A percentile compares a stretch with the other conserved stretches of the same genome.
Conservation (phyloP, 2,797 vertebrate genomes). For the Loris lydekkerianus region DNA sequence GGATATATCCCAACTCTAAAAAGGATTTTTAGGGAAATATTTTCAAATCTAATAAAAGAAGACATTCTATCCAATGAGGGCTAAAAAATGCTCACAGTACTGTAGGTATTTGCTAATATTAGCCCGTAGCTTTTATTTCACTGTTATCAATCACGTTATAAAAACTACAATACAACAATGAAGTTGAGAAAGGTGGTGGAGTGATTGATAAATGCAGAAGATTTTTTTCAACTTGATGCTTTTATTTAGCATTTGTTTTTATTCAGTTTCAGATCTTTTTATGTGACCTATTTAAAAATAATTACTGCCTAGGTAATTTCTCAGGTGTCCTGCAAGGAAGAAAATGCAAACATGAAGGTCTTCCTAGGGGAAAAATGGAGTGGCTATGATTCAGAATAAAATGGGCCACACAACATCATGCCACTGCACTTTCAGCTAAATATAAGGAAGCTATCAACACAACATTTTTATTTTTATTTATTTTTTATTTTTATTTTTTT, state of each 20-base stretch:
- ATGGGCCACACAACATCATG: neutral
- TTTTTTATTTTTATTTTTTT: too few relatives aligned
- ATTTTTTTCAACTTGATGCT: conserved; percentile 5
- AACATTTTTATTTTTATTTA: neutral
- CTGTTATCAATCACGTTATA: neutral
- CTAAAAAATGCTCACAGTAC: neutral
- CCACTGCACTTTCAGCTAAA: neutral
- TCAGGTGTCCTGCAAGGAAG: neutral
- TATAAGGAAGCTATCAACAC: conserved; percentile 5
- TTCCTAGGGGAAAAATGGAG: neutral
- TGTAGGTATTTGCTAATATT: neutral
- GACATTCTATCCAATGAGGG: neutral
- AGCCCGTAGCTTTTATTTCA: conserved; percentile 8
- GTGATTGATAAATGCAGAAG: neutral
- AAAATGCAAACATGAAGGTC: conserved; percentile 26
- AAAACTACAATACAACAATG: conserved; percentile 2
- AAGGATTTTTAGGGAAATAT: neutral
- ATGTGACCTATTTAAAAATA: conserved; percentile 41
- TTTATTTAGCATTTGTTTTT: conserved; percentile 1
- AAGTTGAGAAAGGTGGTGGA: neutral
- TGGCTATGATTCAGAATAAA: neutral
- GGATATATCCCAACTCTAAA: neutral
- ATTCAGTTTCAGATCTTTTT: conserved; percentile 23
- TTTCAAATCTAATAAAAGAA: neutral
- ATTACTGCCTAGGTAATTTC: conserved; percentile 1